A percentile compares a stretch with the other conserved stretches of the same genome.
These are phyloP conservation scores for Silurus meridionalis DNA, from an alignment of 2,113 vertebrate species.

Conservation along the genomic window DNA sequence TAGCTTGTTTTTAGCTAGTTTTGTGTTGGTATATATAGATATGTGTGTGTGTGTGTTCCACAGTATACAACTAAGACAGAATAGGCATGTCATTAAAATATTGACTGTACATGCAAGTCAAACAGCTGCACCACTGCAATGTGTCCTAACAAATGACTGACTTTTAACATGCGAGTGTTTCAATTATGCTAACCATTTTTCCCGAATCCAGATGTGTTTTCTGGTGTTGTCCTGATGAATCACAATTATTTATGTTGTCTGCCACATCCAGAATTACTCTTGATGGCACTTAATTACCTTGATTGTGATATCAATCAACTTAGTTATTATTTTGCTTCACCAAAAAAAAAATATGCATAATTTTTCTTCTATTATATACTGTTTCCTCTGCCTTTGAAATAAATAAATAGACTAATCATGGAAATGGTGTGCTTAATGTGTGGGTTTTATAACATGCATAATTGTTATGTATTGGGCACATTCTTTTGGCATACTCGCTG, in stretches of 20 bases:
- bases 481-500: neutral
- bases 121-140: slow-evolving; percentile 14
- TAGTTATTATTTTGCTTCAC: neutral
- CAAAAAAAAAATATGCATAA: neutral
- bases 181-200: slow-evolving; percentile 7
- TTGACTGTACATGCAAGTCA: slow-evolving; percentile 8
- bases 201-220: slow-evolving; percentile 10
- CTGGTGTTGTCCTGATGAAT: slow-evolving; percentile 14
- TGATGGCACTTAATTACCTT: slow-evolving; percentile 4
- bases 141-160: slow-evolving; percentile 13
- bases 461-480: slow-evolving; percentile 20
- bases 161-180: slow-evolving; percentile 34
- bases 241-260: slow-evolving; percentile 15
- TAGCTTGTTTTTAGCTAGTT: slow-evolving; percentile 37
- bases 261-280: slow-evolving; percentile 6
- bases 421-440: slow-evolving; percentile 4
- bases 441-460: slow-evolving; percentile 5
- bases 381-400: slow-evolving; percentile 10
- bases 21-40: slow-evolving; percentile 29
- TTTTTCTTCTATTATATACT: neutral
- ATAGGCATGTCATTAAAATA: slow-evolving; percentile 4
- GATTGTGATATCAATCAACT: slow-evolving; percentile 16
- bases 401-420: slow-evolving; percentile 19
- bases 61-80: neutral
- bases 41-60: neutral